phyloP scores from a whole-genome alignment of 2,797 vertebrate species.

The Heliangelus exortis region DNA sequence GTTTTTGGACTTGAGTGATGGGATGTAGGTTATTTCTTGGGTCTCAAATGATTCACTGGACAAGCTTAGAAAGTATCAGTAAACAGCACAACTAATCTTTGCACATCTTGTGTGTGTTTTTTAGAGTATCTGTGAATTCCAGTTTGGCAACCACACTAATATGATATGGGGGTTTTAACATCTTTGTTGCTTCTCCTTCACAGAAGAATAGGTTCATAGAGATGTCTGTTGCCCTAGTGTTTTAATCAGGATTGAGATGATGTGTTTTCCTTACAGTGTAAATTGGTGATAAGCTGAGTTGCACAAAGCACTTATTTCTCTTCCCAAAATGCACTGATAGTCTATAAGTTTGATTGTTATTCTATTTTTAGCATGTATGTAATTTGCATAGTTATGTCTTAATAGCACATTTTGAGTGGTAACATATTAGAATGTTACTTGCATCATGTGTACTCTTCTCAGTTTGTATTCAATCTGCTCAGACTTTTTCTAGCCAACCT shows the following conservation, averaged over 20 bases:
- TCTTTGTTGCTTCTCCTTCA: neutral
- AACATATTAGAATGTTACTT: neutral
- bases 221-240: neutral
- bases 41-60: neutral
- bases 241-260: neutral
- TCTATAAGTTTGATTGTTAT: neutral
- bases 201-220: neutral
- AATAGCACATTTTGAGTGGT: neutral
- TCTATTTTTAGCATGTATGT: slow-evolving; percentile 2
- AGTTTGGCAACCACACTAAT: neutral
- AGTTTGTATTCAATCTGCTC: neutral
- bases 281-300: neutral
- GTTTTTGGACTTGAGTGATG: neutral
- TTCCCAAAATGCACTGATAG: neutral
- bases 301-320: neutral
- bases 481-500: neutral
- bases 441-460: neutral
- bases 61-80: neutral
- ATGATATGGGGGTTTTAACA: neutral
- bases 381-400: neutral
- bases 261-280: neutral
- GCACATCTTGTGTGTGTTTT: neutral
- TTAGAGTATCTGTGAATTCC: neutral
- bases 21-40: neutral
- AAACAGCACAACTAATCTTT: neutral